Conservation (phyloP, 2,888 invertebrate species). For the Apocheima hispidaria region DNA sequence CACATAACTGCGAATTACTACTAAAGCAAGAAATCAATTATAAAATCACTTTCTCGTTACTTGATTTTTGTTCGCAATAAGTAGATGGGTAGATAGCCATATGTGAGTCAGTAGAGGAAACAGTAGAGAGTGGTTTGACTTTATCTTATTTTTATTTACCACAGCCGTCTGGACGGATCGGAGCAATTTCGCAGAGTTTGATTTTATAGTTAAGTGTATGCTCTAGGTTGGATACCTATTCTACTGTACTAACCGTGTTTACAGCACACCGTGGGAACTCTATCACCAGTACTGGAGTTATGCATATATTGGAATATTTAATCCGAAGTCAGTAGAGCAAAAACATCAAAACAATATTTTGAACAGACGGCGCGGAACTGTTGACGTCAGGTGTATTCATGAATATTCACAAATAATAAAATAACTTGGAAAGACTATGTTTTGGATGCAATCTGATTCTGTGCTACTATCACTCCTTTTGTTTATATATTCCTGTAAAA, state of each 20-base stretch:
- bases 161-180: neutral
- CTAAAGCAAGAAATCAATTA: too few relatives aligned
- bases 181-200: neutral
- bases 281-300: constrained; percentile 42
- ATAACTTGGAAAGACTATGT: too few relatives aligned
- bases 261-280: constrained; percentile 57
- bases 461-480: too few relatives aligned
- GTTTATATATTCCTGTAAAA: too few relatives aligned
- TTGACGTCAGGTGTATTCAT: constrained; percentile 70
- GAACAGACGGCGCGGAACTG: constrained; percentile 54
- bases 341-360: constrained; percentile 67
- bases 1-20: too few relatives aligned
- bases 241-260: neutral
- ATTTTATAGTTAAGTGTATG: neutral
- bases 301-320: constrained; percentile 62
- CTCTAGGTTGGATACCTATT: neutral
- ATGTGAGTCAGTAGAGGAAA: too few relatives aligned
- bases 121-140: too few relatives aligned
- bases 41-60: too few relatives aligned
- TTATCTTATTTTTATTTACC: too few relatives aligned
- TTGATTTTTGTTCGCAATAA: too few relatives aligned
- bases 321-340: constrained; percentile 73
- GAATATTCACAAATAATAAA: constrained; percentile 63
- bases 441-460: neutral
- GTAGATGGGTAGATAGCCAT: too few relatives aligned